Evolutionary conservation across 2,797 vertebrate species (phyloP), one percentile per base, ranked within the genome.

Genomic region (Sandelia bainsii): DNA sequence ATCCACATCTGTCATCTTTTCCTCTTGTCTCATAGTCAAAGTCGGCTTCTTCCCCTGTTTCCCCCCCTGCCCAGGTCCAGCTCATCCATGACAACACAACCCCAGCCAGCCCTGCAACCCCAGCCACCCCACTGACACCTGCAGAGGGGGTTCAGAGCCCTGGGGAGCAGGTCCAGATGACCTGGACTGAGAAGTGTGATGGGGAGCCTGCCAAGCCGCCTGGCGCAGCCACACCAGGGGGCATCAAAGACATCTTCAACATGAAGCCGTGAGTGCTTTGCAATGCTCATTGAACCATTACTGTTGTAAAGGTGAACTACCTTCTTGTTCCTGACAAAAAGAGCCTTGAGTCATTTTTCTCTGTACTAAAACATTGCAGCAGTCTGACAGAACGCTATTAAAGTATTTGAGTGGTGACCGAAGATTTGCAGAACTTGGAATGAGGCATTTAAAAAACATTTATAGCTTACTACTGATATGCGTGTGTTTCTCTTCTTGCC

Each of bases 181-280:
- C 98, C 83, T 99, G 98, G 98, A 98, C 96, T 23, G 98, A 99
- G 81, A 99, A 99, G 89, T 95, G 94, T 0, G 95, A 94, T 0
- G 96, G 96, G 0, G 97, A 98, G 87, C 95, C 96, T 63, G 95
- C 94, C 82, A 97, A 98, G 88, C 96, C 95, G 59, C 94, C 95
- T 16, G 96, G 95, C 53, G 96, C 95, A 0, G 92, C 96, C 88
- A 97, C 96, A 77, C 94, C 96, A 0, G 96, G 97, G 80, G 96
- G 95, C 92, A 96, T 99, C 93, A 98, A 97, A 90, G 97, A 99
- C 88, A 96, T 99, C 91, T 99, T 99, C 95, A 99, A 94, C 94
- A 99, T 99, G 98, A 99, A 99, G 93, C 98, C 98, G 98, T 99
- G 94, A 49, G 96, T 95, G 29, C 39, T 61, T 50, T 60, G 40